Evolutionary conservation across 2,113 vertebrate species (phyloP), one percentile per base, ranked within the genome.

Genomic region (Rhinolophus ferrumequinum): DNA sequence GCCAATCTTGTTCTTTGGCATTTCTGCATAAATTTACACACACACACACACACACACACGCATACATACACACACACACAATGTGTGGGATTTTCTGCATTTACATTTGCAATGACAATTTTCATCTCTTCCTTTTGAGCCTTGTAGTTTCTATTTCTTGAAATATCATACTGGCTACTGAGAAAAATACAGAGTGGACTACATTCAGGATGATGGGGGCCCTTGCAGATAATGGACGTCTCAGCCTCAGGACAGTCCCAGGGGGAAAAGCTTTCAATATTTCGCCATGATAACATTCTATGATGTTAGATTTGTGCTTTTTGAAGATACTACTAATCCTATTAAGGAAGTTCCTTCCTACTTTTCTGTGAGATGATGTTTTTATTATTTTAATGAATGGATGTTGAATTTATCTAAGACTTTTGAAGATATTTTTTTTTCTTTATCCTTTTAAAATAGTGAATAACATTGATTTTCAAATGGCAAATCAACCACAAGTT

Each of bases 381-480:
- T 18, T 52, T 47, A 35, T 24, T 62, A 56, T 94, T 83, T 35
- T 12, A 38, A 64, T 52, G 5, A 54, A 35, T n/a, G 28, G 18
- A 22, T 72, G 12, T 9, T 86, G 62, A 80, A 30, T 69, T 69
- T 69, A 90, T 22, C 7, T 35, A 67, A 80, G 56, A 15, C 13
- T 64, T 91, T 91, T 64, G n/a, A 86, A 91, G 47, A 18, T 54
- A 35, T 1, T 28, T 54, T 54, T n/a, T 35, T 86, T 86, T n/a
- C n/a, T 80, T 79, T 94, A 28, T 33, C 85, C 81, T 80, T 58
- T 86, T 64, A 54, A 86, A 86, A 73, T 56, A n/a, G 28, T 72
- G 30, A 85, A n/a, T 72, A 88, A 54, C 22, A 22, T 13, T 82
- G 44, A 75, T 75, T 73, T 94, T 80, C 54, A 86, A 80, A 64